phyloP scores from a whole-genome alignment of 2,113 vertebrate species.

The Amphilophus citrinellus region DNA sequence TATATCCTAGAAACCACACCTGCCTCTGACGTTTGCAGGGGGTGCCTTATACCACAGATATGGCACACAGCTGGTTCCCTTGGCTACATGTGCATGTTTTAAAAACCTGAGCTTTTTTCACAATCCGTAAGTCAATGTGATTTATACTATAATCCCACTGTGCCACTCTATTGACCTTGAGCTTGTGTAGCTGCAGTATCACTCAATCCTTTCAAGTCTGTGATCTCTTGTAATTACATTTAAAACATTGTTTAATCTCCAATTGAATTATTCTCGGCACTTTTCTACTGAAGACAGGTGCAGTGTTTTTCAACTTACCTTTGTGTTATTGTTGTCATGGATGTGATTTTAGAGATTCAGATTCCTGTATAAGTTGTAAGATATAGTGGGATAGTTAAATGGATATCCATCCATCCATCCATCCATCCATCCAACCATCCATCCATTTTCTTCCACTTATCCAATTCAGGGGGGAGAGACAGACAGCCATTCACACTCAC shows the following conservation, averaged over 20 bases:
- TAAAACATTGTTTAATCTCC: constrained; percentile 26
- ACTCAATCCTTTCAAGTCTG: constrained; percentile 37
- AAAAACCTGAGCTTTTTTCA: constrained; percentile 36
- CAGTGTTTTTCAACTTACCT: constrained; percentile 57
- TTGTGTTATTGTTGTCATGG: constrained; percentile 61
- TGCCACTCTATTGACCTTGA: constrained; percentile 24
- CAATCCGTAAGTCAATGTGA: constrained; percentile 26
- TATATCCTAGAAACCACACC: constrained; percentile 9
- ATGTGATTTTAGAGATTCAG: constrained; percentile 50
- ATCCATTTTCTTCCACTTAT: no score
- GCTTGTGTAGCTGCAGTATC: constrained; percentile 24
- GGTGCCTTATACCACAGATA: constrained; percentile 50
- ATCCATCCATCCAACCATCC: no score
- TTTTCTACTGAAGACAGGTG: constrained; percentile 63
- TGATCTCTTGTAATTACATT: constrained; percentile 36
- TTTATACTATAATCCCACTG: constrained; percentile 41
- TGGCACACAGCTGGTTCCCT: constrained; percentile 34
- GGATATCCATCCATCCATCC: neutral
- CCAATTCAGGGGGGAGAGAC: no score
- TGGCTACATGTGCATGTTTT: neutral
- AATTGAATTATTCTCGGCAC: constrained; percentile 46
- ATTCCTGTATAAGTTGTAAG: constrained; percentile 45
- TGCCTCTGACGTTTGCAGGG: constrained; percentile 38
- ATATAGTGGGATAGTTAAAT: constrained; percentile 16
- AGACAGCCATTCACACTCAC: no score